phyloP scores from a whole-genome alignment of 2,888 invertebrate genomes.

The Ochropleura plecta region DNA sequence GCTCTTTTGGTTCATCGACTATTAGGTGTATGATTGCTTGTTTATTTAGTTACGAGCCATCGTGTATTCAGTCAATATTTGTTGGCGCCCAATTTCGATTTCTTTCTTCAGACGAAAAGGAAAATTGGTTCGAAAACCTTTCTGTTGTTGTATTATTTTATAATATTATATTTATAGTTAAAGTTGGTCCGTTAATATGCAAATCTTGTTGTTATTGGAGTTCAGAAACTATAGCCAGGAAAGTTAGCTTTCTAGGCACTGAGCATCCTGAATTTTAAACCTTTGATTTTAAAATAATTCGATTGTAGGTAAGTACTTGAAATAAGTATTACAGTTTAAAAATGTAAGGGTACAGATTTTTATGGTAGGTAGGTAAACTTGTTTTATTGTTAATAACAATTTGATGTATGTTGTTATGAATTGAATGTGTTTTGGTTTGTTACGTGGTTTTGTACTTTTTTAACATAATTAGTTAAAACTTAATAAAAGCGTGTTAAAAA shows the following conservation, averaged over 20 bases:
- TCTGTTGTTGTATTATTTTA: not conserved
- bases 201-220: not conserved
- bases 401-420: too few relatives aligned
- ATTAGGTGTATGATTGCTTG: not conserved
- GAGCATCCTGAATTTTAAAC: not conserved
- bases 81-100: not conserved
- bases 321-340: not conserved
- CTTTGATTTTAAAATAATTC: conserved; percentile 2
- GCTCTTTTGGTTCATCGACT: conserved; percentile 13
- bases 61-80: not conserved
- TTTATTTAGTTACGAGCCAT: not conserved
- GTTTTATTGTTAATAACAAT: too few relatives aligned
- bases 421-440: too few relatives aligned
- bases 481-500: not conserved
- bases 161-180: not conserved
- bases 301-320: not conserved
- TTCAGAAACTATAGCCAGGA: not conserved
- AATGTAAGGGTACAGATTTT: too few relatives aligned
- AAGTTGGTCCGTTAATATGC: not conserved
- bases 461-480: too few relatives aligned
- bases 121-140: not conserved
- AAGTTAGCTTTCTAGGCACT: not conserved
- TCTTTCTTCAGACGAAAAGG: not conserved
- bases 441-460: too few relatives aligned
- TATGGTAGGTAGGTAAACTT: too few relatives aligned